A percentile compares a stretch with the other conserved stretches of the same genome.
These are phyloP conservation scores for Siniperca chuatsi DNA, from an alignment of 2,113 vertebrate genomes.

Conservation along the genomic window DNA sequence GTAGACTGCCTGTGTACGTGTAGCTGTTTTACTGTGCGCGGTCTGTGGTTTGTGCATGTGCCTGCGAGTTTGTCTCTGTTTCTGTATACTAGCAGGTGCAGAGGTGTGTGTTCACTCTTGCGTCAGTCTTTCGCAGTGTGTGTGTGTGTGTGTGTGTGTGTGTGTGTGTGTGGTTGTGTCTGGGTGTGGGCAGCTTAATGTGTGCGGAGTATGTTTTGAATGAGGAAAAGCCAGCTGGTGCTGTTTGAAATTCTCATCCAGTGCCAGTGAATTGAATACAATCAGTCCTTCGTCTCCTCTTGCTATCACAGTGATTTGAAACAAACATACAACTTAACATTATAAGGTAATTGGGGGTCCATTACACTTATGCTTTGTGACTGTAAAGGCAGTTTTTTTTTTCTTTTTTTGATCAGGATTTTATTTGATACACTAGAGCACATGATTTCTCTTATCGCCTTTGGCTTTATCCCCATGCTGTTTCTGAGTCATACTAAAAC, in stretches of 20 bases:
- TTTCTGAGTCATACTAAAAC: slow-evolving; percentile 56
- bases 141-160: slow-evolving; percentile 32
- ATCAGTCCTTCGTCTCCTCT: slow-evolving; percentile 25
- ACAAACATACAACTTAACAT: slow-evolving; percentile 48
- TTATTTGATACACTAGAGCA: slow-evolving; percentile 31
- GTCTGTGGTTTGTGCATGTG: not conserved
- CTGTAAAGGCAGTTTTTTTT: not conserved
- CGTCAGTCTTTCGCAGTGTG: slow-evolving; percentile 31
- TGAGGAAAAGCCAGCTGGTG: slow-evolving; percentile 69
- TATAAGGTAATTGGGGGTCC: slow-evolving; percentile 13
- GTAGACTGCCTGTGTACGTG: slow-evolving; percentile 5
- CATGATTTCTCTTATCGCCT: slow-evolving; percentile 38
- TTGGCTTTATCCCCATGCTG: slow-evolving; percentile 42
- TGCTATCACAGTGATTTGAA: slow-evolving; percentile 21
- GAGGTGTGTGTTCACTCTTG: slow-evolving; percentile 57
- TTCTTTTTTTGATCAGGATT: slow-evolving; percentile 31
- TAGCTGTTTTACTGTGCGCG: not conserved
- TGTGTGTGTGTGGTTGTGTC: slow-evolving; percentile 40
- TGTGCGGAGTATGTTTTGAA: slow-evolving; percentile 61
- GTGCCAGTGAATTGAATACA: slow-evolving; percentile 43
- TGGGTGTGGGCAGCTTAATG: slow-evolving; percentile 35
- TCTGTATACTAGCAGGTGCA: slow-evolving; percentile 43
- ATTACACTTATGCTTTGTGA: slow-evolving; percentile 11
- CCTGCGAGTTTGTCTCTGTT: slow-evolving; percentile 8
- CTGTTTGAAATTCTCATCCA: slow-evolving; percentile 62